Base-by-base conservation (phyloP, 2,113 vertebrate species). In the Myrmecophaga tridactyla region DNA sequence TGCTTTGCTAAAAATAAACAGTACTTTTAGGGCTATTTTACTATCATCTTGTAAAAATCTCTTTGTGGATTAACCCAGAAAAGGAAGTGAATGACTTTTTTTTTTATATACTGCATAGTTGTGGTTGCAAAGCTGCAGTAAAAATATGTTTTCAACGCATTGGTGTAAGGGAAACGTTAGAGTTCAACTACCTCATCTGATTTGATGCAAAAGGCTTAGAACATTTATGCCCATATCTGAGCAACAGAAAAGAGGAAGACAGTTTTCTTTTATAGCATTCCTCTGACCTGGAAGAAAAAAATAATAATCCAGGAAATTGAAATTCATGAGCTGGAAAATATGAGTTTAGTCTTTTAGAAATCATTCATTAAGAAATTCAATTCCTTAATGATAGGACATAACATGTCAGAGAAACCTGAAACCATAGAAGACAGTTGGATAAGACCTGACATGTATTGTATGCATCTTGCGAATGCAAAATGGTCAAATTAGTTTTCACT, bases 91-190 rank as follows among this genome's bases (percentile, higher is more conserved):
- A 95, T 95, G 83, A 81, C 92, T 96, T 97, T 97, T 97, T 97
- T n/a, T n/a, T n/a, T n/a, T n/a, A 96, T 97, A 95, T 95, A 95
- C 94, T 96, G 83, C 95, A 97, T 96, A 97, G 78, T 93, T 97
- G 94, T 96, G 96, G 96, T 89, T 96, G 48, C 90, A 96, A 96
- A 97, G 94, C 53, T 97, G 76, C 75, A 90, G 67, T 89, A 92
- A 97, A 97, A 97, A 96, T 97, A 93, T 96, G 96, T 98, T 97
- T 97, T 91, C 86, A 95, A 97, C 96, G 97, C 91, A 78, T 76
- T 96, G 46, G 67, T 95, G 34, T 95, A 97, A 96, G 95, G 84
- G 82, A 96, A 70, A 92, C 86, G 86, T 96, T 83, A 85, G 94
- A 97, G 78, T 86, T 96, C 83, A 92, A 92, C 89, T 93, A 87